Evolutionary conservation across 2,113 vertebrate genomes (phyloP).

Genomic region (Myrmecobius fasciatus): DNA sequence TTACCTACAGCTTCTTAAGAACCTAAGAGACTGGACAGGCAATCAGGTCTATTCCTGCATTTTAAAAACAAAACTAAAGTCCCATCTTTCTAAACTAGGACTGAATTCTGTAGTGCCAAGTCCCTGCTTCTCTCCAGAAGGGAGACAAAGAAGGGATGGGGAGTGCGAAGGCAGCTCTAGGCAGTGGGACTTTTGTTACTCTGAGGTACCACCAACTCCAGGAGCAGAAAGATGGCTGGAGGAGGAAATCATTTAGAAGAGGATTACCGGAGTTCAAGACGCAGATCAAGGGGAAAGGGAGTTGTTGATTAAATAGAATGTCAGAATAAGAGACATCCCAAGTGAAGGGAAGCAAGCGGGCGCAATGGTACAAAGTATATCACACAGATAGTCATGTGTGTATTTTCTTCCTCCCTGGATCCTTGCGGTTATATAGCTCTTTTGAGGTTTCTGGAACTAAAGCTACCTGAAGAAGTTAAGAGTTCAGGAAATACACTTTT

Average conservation of each 20-base stretch:
- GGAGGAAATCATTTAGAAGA: neutral
- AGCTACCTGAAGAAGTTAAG: neutral
- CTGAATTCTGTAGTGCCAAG: neutral
- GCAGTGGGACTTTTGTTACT: slow-evolving; percentile 30
- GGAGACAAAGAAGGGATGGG: slow-evolving; percentile 50
- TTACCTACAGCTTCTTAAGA: neutral
- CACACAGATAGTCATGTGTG: neutral
- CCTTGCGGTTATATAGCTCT: neutral
- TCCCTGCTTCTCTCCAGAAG: slow-evolving; percentile 32
- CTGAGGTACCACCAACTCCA: neutral
- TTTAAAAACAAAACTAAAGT: slow-evolving; percentile 53
- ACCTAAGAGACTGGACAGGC: slow-evolving; percentile 31
- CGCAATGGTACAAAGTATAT: neutral
- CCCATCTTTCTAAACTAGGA: slow-evolving; percentile 49
- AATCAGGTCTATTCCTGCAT: slow-evolving; percentile 33
- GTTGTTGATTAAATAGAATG: neutral
- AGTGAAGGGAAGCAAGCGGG: neutral
- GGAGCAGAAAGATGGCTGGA: neutral
- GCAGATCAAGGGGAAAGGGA: slow-evolving; percentile 7
- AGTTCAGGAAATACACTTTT: neutral
- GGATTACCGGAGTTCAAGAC: slow-evolving; percentile 41
- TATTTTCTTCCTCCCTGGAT: neutral
- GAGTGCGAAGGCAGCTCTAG: slow-evolving; percentile 10
- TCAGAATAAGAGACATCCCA: too few relatives aligned
- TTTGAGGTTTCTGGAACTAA: slow-evolving; percentile 48